Percentiles rank a stretch among this genome's conserved stretches.
Evolutionary conservation across 1,140 invertebrate genomes (phyloP).

Genomic region (Monochamus saltuarius): DNA sequence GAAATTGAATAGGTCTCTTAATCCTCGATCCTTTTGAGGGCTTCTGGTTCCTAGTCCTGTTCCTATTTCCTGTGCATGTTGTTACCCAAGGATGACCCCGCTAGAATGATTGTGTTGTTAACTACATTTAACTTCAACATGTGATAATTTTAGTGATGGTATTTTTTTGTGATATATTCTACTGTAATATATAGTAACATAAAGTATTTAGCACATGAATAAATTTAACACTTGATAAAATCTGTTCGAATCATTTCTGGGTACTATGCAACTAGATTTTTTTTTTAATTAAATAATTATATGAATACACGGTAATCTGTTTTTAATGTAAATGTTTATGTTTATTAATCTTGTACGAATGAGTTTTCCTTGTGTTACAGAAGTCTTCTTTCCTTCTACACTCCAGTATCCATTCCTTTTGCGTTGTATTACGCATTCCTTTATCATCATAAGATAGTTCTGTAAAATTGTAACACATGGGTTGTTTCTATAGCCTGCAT

Average conservation of each 20-base stretch:
- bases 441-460: slow-evolving; percentile 24
- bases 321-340: slow-evolving; percentile 17
- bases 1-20: slow-evolving; percentile 15
- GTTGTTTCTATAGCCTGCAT: too few species aligned
- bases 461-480: not conserved
- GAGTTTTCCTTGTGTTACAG: slow-evolving; percentile 38
- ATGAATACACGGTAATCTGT: slow-evolving; percentile 13
- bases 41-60: slow-evolving; percentile 45
- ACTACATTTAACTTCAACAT: slow-evolving; percentile 34
- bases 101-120: slow-evolving; percentile 36
- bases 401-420: slow-evolving; percentile 46
- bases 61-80: slow-evolving; percentile 34
- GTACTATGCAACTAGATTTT: too few species aligned
- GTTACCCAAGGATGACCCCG: slow-evolving; percentile 25
- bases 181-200: slow-evolving; percentile 29
- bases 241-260: too few species aligned
- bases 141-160: slow-evolving; percentile 43
- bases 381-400: slow-evolving; percentile 48
- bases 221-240: too few species aligned
- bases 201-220: too few species aligned
- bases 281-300: slow-evolving; percentile 4
- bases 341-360: slow-evolving; percentile 29
- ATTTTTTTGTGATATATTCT: slow-evolving; percentile 42
- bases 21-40: slow-evolving; percentile 43
- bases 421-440: slow-evolving; percentile 30